phyloP scores from a whole-genome alignment of 2,888 invertebrate species.

The Micoletzkya japonica region DNA sequence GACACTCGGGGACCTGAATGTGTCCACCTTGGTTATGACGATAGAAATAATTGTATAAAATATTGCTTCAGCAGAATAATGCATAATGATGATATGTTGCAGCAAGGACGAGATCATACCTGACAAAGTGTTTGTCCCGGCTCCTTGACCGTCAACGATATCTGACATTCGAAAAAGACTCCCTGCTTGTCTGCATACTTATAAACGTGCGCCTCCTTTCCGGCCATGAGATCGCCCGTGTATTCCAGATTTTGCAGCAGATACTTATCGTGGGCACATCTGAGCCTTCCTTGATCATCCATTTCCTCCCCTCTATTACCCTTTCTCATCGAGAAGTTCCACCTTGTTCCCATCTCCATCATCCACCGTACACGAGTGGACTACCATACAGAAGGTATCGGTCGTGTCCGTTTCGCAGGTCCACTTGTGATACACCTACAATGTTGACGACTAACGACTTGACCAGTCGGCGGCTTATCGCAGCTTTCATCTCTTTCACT shows the following conservation, averaged over 20 bases:
- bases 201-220: slow-evolving; percentile 61
- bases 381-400: slow-evolving; percentile 62
- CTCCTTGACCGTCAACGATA: slow-evolving; percentile 58
- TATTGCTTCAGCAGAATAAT: not conserved
- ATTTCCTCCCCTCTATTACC: slow-evolving; percentile 36
- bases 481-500: too few relatives aligned
- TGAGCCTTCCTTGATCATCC: slow-evolving; percentile 21
- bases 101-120: slow-evolving; percentile 33
- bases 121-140: slow-evolving; percentile 56
- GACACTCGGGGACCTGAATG: slow-evolving; percentile 50
- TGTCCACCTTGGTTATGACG: not conserved
- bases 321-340: slow-evolving; percentile 56
- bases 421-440: slow-evolving; percentile 62
- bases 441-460: too few relatives aligned
- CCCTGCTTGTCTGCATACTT: slow-evolving; percentile 61
- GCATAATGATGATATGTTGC: not conserved
- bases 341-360: slow-evolving; percentile 61
- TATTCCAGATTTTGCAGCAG: slow-evolving; percentile 61
- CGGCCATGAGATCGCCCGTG: slow-evolving; percentile 59
- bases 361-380: slow-evolving; percentile 61
- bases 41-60: not conserved
- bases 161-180: slow-evolving; percentile 62
- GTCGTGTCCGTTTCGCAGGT: slow-evolving; percentile 58
- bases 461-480: too few relatives aligned
- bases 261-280: slow-evolving; percentile 61